These are phyloP conservation scores for Drosophila neonasuta DNA, from an alignment of 2,888 invertebrate species.

Conservation along the genomic window DNA sequence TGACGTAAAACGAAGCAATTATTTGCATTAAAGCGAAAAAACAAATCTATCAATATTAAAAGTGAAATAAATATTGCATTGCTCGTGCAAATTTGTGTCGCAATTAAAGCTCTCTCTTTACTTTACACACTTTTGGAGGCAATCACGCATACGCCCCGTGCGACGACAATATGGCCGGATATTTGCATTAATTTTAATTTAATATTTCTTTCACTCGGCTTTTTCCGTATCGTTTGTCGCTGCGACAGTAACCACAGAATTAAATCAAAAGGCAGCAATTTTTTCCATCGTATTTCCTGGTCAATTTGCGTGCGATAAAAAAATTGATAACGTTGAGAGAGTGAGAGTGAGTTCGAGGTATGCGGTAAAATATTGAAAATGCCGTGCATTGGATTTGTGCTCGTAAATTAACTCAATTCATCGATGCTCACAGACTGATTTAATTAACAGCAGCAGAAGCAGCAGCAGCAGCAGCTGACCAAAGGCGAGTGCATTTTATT, in stretches of 20 bases:
- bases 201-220: constrained; percentile 25
- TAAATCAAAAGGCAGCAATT: constrained; percentile 63
- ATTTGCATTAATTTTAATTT: constrained; percentile 63
- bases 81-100: not conserved
- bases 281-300: constrained; percentile 36
- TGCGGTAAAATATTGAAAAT: constrained; percentile 5
- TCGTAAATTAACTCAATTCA: constrained; percentile 67
- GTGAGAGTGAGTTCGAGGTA: constrained; percentile 36
- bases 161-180: constrained; percentile 37
- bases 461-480: constrained; percentile 1
- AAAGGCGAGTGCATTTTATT: constrained; percentile 20
- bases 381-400: constrained; percentile 52
- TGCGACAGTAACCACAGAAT: constrained; percentile 48
- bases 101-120: not conserved
- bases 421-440: constrained; percentile 46
- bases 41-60: not conserved
- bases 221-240: constrained; percentile 46
- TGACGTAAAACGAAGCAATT: not conserved
- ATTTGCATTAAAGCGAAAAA: not conserved
- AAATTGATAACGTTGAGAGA: not conserved
- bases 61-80: not conserved
- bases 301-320: constrained; percentile 42
- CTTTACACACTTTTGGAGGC: constrained; percentile 12
- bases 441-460: constrained; percentile 48
- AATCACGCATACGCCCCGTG: constrained; percentile 31